phyloP scores from a whole-genome alignment of 2,888 invertebrate species.

The Choreutis nemorana region DNA sequence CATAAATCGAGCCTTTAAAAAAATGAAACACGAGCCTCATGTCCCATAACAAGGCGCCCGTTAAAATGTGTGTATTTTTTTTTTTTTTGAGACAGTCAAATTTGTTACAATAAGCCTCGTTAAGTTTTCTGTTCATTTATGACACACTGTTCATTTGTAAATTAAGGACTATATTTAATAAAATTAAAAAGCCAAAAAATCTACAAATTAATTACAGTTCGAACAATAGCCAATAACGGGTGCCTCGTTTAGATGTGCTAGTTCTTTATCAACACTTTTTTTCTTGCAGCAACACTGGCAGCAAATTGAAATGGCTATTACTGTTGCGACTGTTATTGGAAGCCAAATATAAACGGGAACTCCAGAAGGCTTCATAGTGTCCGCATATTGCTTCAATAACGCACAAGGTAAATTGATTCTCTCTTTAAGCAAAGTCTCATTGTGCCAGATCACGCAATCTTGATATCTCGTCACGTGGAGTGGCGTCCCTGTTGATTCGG shows the following conservation, averaged over 20 bases:
- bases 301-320: slow-evolving; percentile 29
- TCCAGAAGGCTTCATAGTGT: slow-evolving; percentile 38
- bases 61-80: no score
- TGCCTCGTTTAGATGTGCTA: slow-evolving; percentile 28
- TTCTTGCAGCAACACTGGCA: slow-evolving; percentile 32
- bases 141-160: no score
- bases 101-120: no score
- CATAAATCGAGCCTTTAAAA: no score
- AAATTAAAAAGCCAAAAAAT: neutral
- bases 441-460: slow-evolving; percentile 49
- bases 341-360: slow-evolving; percentile 49
- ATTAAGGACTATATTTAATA: neutral
- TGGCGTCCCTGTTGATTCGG: slow-evolving; percentile 23
- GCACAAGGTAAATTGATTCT: slow-evolving; percentile 37
- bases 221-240: slow-evolving; percentile 29
- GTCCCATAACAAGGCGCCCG: no score
- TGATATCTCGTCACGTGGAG: slow-evolving; percentile 27
- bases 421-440: slow-evolving; percentile 28
- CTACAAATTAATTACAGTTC: slow-evolving; percentile 13
- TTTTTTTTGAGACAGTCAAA: no score
- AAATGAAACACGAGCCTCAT: no score
- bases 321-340: slow-evolving; percentile 29
- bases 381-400: slow-evolving; percentile 40
- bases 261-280: slow-evolving; percentile 21
- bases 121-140: no score